Conservation (phyloP, 2,888 invertebrate species). For the Oasisia sp. region DNA sequence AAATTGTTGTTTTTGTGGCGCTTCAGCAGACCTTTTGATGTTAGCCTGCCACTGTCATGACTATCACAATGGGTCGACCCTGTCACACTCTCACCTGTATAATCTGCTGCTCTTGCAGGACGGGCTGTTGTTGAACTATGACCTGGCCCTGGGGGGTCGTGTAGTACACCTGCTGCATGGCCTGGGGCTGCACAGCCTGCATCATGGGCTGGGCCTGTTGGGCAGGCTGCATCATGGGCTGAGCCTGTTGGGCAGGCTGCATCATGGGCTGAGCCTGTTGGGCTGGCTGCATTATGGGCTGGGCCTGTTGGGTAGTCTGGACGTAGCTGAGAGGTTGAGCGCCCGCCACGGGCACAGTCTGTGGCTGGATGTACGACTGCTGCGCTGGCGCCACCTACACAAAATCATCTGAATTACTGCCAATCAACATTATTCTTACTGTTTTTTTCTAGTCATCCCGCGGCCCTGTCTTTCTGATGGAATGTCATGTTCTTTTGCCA, state of each 20-base stretch:
- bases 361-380: slow-evolving; percentile 7
- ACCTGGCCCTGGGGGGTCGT: slow-evolving; percentile 38
- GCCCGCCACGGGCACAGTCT: background rate
- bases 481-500: too few species aligned
- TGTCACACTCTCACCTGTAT: slow-evolving; percentile 17
- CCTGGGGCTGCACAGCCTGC: background rate
- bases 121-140: slow-evolving; percentile 18
- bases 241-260: slow-evolving; percentile 37
- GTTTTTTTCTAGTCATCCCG: too few species aligned
- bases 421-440: too few species aligned
- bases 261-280: background rate
- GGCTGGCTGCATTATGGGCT: background rate
- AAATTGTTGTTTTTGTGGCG: too few species aligned
- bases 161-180: slow-evolving; percentile 34
- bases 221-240: slow-evolving; percentile 26
- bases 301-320: background rate
- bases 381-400: background rate
- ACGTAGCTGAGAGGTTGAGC: background rate
- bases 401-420: background rate
- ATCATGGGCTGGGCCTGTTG: slow-evolving; percentile 32
- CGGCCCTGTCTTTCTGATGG: too few species aligned
- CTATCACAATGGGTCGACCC: too few species aligned
- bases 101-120: slow-evolving; percentile 42
- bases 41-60: too few species aligned
- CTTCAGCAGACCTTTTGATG: too few species aligned